Conservation (phyloP, 2,113 vertebrate species). For the Rhinichthys klamathensis region DNA sequence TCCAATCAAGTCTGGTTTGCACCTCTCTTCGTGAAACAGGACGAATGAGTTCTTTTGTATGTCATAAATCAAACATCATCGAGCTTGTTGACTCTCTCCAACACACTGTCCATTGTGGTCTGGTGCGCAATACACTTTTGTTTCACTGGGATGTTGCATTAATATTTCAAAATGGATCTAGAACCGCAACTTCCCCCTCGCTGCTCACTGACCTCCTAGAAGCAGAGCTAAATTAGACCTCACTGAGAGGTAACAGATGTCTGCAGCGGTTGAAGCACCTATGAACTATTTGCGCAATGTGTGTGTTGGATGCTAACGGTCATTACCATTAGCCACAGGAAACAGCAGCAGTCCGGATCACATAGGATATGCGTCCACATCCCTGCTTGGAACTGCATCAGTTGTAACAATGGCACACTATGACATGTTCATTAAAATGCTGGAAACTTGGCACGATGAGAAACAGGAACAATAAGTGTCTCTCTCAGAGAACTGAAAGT, state of each 20-base stretch:
- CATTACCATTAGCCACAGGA: conserved; percentile 51
- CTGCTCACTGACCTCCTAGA: conserved; percentile 48
- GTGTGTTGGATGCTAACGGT: conserved; percentile 52
- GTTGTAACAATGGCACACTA: conserved; percentile 48
- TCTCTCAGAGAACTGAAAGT: conserved; percentile 48
- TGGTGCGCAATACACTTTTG: conserved; percentile 75
- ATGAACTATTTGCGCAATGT: conserved; percentile 49
- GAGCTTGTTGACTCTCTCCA: conserved; percentile 51
- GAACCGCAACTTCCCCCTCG: conserved; percentile 19
- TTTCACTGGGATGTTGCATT: conserved; percentile 60
- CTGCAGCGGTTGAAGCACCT: conserved; percentile 14
- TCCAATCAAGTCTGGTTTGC: conserved; percentile 9
- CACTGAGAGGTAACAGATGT: conserved; percentile 35
- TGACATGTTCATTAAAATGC: conserved; percentile 42
- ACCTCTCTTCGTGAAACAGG: background rate
- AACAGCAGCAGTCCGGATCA: conserved; percentile 29
- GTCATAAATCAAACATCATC: conserved; percentile 80
- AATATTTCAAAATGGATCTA: background rate
- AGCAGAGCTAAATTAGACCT: conserved; percentile 42
- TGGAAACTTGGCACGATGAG: conserved; percentile 65
- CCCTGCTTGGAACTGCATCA: conserved; percentile 34
- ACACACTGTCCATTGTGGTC: conserved; percentile 55
- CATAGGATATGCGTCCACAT: background rate
- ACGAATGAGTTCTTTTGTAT: conserved; percentile 66
- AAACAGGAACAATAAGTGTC: conserved; percentile 60